These are phyloP conservation scores for Mycogona germanica DNA, from an alignment of 2,888 invertebrate genomes.

Conservation along the genomic window DNA sequence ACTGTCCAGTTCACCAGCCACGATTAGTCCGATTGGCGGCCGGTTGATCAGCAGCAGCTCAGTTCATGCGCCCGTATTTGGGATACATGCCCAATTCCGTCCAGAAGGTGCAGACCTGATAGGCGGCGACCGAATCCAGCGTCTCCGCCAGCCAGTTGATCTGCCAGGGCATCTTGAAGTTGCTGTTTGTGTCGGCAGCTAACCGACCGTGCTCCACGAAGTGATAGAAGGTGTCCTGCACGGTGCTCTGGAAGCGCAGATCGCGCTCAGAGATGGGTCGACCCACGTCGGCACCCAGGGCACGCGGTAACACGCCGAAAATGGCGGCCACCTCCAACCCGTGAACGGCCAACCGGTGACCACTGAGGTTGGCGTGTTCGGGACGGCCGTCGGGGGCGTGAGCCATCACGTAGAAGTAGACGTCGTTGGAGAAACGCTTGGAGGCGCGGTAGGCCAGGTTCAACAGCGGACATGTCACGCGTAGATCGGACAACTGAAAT, in stretches of 20 bases:
- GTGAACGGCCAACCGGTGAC: slow-evolving; percentile 20
- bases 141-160: slow-evolving; percentile 23
- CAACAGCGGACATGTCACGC: slow-evolving; percentile 64
- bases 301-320: slow-evolving; percentile 52
- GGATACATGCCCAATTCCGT: slow-evolving; percentile 35
- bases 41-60: too few species aligned
- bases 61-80: slow-evolving; percentile 13
- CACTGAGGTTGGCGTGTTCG: slow-evolving; percentile 8
- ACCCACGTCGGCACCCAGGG: too few species aligned
- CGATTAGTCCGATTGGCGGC: too few species aligned
- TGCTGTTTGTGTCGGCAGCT: slow-evolving; percentile 18
- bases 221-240: slow-evolving; percentile 70
- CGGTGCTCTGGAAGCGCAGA: slow-evolving; percentile 57
- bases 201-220: slow-evolving; percentile 59
- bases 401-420: slow-evolving; percentile 60
- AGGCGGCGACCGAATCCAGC: slow-evolving; percentile 34
- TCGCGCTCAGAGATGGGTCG: slow-evolving; percentile 59
- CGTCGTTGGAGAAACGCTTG: slow-evolving; percentile 26
- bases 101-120: slow-evolving; percentile 66
- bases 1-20: too few species aligned
- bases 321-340: slow-evolving; percentile 46
- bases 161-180: slow-evolving; percentile 33
- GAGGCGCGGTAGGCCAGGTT: slow-evolving; percentile 41
- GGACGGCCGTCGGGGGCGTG: slow-evolving; percentile 39
- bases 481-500: slow-evolving; percentile 52